Evolutionary conservation across 2,888 invertebrate genomes (phyloP).

Genomic region (Venusia cambrica): DNA sequence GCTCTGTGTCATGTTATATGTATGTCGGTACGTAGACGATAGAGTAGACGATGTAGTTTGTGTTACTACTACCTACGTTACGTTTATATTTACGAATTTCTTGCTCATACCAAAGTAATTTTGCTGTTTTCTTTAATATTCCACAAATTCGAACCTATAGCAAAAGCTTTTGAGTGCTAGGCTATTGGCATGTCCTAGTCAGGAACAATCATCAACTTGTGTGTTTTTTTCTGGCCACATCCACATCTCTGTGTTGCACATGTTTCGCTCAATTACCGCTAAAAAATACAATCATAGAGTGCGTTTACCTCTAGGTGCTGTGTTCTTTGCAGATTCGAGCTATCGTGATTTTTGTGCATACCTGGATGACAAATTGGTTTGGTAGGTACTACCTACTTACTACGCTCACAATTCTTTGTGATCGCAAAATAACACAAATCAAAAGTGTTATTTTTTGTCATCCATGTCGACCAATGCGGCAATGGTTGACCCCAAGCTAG

Average conservation of each 20-base stretch:
- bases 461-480: conserved; percentile 53
- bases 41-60: too few relatives aligned
- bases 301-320: conserved; percentile 50
- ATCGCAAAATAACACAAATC: conserved; percentile 22
- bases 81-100: too few relatives aligned
- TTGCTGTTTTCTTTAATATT: too few relatives aligned
- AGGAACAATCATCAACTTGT: conserved; percentile 51
- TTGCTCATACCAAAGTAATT: too few relatives aligned
- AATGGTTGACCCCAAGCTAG: conserved; percentile 35
- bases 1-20: too few relatives aligned
- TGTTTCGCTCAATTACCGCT: conserved; percentile 71
- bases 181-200: not conserved
- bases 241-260: conserved; percentile 75
- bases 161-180: too few relatives aligned
- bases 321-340: conserved; percentile 48
- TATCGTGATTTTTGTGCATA: conserved; percentile 28
- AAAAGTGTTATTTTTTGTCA: conserved; percentile 23
- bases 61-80: too few relatives aligned
- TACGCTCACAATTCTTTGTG: conserved; percentile 37
- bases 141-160: too few relatives aligned
- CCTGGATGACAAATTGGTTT: conserved; percentile 38
- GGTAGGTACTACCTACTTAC: conserved; percentile 28
- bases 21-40: too few relatives aligned
- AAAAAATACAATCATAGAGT: conserved; percentile 57
- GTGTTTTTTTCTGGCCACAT: conserved; percentile 78